phyloP scores from a whole-genome alignment of 2,797 vertebrate species.

The Myripristis murdjan region DNA sequence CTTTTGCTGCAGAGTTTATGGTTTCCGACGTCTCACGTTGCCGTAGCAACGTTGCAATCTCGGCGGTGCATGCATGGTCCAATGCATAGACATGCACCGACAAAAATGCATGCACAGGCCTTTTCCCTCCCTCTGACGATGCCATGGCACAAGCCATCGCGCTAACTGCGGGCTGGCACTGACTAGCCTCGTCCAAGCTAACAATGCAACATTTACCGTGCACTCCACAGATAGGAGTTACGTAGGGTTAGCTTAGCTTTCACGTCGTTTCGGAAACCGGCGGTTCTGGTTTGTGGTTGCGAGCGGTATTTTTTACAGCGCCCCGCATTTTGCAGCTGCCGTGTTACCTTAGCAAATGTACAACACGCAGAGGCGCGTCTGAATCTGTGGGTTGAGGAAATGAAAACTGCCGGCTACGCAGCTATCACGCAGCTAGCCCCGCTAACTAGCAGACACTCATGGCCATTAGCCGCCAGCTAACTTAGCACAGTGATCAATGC shows the following conservation, averaged over 20 bases:
- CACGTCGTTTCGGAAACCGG: background rate
- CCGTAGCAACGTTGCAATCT: constrained; percentile 54
- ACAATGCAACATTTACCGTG: constrained; percentile 1
- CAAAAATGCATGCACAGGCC: constrained; percentile 63
- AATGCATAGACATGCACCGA: constrained; percentile 72
- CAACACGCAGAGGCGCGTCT: fast-evolving
- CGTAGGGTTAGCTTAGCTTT: constrained; percentile 2
- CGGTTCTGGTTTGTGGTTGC: background rate
- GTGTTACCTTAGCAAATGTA: background rate
- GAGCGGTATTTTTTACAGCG: background rate
- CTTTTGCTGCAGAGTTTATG: background rate
- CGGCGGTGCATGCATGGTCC: constrained; percentile 45
- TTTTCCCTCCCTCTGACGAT: constrained; percentile 29
- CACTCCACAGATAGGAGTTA: background rate
- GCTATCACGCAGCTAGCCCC: constrained; percentile 60
- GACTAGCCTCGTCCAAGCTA: constrained; percentile 39
- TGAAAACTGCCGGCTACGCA: constrained; percentile 69
- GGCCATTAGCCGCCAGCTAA: constrained; percentile 62
- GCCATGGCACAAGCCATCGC: constrained; percentile 36
- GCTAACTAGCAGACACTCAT: constrained; percentile 42
- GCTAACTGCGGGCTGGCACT: constrained; percentile 37
- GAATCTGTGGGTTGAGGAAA: constrained; percentile 11
- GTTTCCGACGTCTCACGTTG: constrained; percentile 21
- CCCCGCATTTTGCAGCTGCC: background rate
- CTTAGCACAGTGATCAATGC: constrained; percentile 57